phyloP scores from a whole-genome alignment of 2,888 invertebrate species.

The Spodoptera exigua region DNA sequence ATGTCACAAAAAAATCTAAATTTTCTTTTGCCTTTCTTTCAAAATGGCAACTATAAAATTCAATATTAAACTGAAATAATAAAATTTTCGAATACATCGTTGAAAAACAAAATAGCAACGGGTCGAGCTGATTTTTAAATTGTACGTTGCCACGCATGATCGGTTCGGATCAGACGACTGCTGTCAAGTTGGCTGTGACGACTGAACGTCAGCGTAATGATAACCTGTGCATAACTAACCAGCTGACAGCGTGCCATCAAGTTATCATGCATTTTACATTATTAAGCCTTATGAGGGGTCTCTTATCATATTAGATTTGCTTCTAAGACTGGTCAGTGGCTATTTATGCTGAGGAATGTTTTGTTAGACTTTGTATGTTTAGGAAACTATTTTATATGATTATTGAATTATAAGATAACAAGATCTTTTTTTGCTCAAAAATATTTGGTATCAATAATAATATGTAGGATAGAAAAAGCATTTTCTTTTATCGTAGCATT shows the following conservation, averaged over 20 bases:
- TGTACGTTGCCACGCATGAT: slow-evolving; percentile 29
- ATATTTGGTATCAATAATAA: too few species aligned
- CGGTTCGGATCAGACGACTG: slow-evolving; percentile 20
- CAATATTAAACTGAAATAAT: too few species aligned
- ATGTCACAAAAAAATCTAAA: too few species aligned
- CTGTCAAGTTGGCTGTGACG: slow-evolving; percentile 38
- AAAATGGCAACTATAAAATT: too few species aligned
- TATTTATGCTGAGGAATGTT: too few species aligned
- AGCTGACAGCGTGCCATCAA: slow-evolving; percentile 51
- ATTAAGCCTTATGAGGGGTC: slow-evolving; percentile 37
- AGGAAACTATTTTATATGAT: too few species aligned
- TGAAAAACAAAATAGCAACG: not conserved
- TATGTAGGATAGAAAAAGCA: too few species aligned
- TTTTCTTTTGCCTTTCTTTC: too few species aligned
- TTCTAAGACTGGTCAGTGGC: not conserved
- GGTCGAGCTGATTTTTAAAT: slow-evolving; percentile 18
- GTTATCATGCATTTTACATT: slow-evolving; percentile 40
- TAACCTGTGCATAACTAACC: slow-evolving; percentile 44
- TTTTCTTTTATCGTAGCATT: too few species aligned
- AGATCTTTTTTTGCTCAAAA: too few species aligned
- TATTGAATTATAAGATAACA: too few species aligned
- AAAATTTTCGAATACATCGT: slow-evolving; percentile 5
- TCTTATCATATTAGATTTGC: slow-evolving; percentile 23
- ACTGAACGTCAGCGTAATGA: slow-evolving; percentile 45
- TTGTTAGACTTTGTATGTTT: not conserved